Conservation (phyloP, 2,888 invertebrate genomes). For the Calliphora vomitoria region DNA sequence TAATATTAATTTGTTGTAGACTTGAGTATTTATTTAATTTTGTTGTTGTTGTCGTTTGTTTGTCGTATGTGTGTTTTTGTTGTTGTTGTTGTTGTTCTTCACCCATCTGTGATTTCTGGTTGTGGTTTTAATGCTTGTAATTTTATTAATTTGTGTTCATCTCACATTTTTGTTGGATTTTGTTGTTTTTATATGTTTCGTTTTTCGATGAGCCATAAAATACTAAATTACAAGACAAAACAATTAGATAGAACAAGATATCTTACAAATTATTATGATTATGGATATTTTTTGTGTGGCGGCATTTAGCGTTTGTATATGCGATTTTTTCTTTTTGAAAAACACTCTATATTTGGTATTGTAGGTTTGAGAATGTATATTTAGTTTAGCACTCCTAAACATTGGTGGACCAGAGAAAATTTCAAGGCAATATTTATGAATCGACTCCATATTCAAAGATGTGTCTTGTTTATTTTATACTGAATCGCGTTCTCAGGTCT, state of each 20-base stretch:
- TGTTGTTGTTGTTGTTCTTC: slow-evolving; percentile 13
- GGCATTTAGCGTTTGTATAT: slow-evolving; percentile 18
- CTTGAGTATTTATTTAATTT: slow-evolving; percentile 64
- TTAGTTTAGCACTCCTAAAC: no score
- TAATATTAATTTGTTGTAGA: slow-evolving; percentile 72
- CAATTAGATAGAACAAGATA: slow-evolving; percentile 72
- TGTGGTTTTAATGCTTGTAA: slow-evolving; percentile 64
- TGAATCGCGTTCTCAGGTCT: no score
- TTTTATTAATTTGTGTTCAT: slow-evolving; percentile 70
- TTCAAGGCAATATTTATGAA: no score
- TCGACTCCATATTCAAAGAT: no score
- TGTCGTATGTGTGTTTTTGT: slow-evolving; percentile 19
- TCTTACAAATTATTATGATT: slow-evolving; percentile 71
- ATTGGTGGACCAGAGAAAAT: no score
- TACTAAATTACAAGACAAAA: slow-evolving; percentile 74
- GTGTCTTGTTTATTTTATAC: no score
- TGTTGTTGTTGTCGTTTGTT: slow-evolving; percentile 57
- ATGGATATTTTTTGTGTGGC: slow-evolving; percentile 51
- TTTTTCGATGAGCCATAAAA: slow-evolving; percentile 65
- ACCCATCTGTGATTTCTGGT: slow-evolving; percentile 62
- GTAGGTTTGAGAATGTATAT: neutral
- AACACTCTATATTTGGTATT: neutral
- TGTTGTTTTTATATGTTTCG: slow-evolving; percentile 32
- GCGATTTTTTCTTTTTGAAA: neutral
- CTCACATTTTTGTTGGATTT: slow-evolving; percentile 48